Evolutionary conservation across 2,888 invertebrate genomes (phyloP).

Genomic region (Drosophila fulvimacula): DNA sequence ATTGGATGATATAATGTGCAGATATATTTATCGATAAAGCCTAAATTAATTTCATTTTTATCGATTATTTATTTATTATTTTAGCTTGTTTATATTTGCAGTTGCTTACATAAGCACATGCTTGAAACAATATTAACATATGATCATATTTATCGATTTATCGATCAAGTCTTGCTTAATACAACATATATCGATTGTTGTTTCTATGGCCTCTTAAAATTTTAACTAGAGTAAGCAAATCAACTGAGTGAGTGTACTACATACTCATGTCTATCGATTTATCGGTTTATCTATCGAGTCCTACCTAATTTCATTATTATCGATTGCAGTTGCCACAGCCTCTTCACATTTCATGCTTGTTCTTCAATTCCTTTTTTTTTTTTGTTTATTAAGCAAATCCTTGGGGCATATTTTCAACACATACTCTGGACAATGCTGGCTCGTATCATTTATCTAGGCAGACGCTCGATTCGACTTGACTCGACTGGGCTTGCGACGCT

Average conservation of each 20-base stretch:
- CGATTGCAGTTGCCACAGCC: not conserved
- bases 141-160: not conserved
- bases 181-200: not conserved
- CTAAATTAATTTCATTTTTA: not conserved
- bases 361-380: constrained; percentile 10
- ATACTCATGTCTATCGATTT: not conserved
- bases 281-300: not conserved
- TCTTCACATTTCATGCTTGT: constrained; percentile 1
- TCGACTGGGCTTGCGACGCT: constrained; percentile 7
- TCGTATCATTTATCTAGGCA: constrained; percentile 61
- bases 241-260: rapidly evolving
- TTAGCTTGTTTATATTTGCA: not conserved
- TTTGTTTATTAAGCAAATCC: constrained; percentile 49
- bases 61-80: not conserved
- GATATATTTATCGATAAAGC: not conserved
- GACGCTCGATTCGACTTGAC: not conserved
- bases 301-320: not conserved
- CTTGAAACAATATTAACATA: constrained; percentile 28
- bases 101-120: constrained; percentile 25
- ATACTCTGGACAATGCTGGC: constrained; percentile 10
- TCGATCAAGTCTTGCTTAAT: not conserved
- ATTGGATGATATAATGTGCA: not conserved
- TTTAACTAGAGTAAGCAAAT: not conserved
- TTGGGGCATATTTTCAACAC: constrained; percentile 48
- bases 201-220: not conserved